phyloP scores from a whole-genome alignment of 2,113 vertebrate genomes.

The Tachycineta bicolor region DNA sequence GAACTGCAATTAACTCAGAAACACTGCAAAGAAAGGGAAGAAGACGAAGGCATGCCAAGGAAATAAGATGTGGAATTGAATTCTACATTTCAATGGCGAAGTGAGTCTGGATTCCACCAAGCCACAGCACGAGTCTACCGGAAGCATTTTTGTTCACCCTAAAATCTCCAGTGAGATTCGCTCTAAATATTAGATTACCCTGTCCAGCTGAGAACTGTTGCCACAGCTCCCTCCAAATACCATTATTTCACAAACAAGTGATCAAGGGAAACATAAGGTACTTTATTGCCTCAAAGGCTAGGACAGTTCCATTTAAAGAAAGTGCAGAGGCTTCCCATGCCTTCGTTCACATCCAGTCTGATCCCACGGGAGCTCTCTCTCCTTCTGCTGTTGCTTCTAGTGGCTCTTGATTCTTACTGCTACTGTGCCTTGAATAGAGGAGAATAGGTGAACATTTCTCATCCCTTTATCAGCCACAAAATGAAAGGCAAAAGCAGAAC shows the following conservation, averaged over 20 bases:
- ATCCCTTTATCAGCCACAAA: neutral
- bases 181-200: neutral
- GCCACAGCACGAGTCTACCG: rapidly evolving
- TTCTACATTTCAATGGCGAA: neutral
- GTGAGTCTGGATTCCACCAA: neutral
- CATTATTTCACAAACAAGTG: neutral
- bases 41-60: neutral
- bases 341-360: neutral
- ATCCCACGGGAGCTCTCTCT: neutral
- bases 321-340: neutral
- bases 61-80: neutral
- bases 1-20: neutral
- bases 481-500: neutral
- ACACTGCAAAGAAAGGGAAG: neutral
- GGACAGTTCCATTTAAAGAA: neutral
- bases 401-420: neutral
- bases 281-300: neutral
- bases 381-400: neutral
- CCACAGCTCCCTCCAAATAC: neutral
- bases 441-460: neutral
- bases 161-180: neutral
- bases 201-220: neutral
- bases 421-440: neutral
- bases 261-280: neutral
- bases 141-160: neutral